Evolutionary conservation across 2,888 invertebrate species (phyloP).

Genomic region (Ennomos erosarius): DNA sequence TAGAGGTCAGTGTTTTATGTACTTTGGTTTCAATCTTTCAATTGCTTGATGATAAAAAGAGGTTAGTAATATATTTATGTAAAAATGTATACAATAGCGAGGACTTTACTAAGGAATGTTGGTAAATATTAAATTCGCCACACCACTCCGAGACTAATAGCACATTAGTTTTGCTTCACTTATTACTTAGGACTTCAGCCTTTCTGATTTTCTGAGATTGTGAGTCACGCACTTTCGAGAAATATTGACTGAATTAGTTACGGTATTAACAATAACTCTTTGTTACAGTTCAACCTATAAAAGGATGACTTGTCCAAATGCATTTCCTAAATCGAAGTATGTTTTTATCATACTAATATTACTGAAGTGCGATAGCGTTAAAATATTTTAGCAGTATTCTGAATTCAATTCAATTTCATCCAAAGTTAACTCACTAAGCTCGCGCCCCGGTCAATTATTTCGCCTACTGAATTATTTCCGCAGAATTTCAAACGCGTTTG

Average conservation of each 20-base stretch:
- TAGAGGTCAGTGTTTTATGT: too few relatives aligned
- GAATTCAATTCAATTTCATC: too few relatives aligned
- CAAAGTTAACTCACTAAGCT: too few relatives aligned
- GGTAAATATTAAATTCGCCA: constrained; percentile 59
- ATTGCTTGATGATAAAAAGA: too few relatives aligned
- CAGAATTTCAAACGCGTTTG: constrained; percentile 18
- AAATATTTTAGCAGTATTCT: too few relatives aligned
- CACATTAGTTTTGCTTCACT: constrained; percentile 50
- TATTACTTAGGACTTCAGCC: constrained; percentile 29
- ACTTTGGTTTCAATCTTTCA: too few relatives aligned
- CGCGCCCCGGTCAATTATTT: not conserved
- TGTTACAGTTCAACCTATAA: constrained; percentile 20
- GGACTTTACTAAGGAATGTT: constrained; percentile 8
- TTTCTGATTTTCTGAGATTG: constrained; percentile 52
- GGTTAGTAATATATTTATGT: too few relatives aligned
- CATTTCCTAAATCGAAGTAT: not conserved
- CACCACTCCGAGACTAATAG: constrained; percentile 53
- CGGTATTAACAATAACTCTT: constrained; percentile 41
- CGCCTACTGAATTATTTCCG: constrained; percentile 4
- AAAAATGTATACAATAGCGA: not conserved
- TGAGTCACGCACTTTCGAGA: constrained; percentile 58
- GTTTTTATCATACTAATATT: not conserved
- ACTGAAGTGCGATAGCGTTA: too few relatives aligned
- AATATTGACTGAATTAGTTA: constrained; percentile 46
- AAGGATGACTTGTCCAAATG: constrained; percentile 18